These are phyloP conservation scores for Gulo gulo DNA, from an alignment of 2,113 vertebrate genomes.

Conservation along the genomic window DNA sequence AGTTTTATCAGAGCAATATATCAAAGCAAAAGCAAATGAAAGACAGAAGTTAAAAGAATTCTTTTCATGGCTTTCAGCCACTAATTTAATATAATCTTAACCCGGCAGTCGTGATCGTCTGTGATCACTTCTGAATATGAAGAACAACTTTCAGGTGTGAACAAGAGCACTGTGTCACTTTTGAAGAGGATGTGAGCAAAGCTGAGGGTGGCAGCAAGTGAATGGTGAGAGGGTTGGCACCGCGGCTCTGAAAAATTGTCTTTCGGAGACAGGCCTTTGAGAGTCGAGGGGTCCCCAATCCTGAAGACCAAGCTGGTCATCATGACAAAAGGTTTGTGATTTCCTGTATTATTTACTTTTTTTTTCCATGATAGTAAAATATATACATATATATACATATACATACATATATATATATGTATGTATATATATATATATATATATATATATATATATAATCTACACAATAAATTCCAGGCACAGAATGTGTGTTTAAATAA, in stretches of 20 bases:
- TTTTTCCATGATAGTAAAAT: not conserved
- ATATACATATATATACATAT: not conserved
- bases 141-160: not conserved
- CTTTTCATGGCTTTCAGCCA: not conserved
- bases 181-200: not conserved
- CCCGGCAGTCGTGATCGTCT: not conserved
- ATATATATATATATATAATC: not conserved
- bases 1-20: not conserved
- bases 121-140: not conserved
- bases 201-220: no score
- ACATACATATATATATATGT: no score
- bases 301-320: not conserved
- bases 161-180: not conserved
- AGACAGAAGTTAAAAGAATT: not conserved
- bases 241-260: not conserved
- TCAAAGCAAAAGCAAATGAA: conserved; percentile 15
- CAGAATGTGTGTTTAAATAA: not conserved
- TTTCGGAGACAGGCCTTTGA: not conserved
- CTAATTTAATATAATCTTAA: not conserved
- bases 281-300: not conserved
- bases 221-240: not conserved
- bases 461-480: not conserved
- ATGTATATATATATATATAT: no score
- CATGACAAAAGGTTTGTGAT: not conserved
- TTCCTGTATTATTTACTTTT: not conserved